Base-by-base conservation (phyloP, 2,888 invertebrate species). In the Drosophila aldrichi region DNA sequence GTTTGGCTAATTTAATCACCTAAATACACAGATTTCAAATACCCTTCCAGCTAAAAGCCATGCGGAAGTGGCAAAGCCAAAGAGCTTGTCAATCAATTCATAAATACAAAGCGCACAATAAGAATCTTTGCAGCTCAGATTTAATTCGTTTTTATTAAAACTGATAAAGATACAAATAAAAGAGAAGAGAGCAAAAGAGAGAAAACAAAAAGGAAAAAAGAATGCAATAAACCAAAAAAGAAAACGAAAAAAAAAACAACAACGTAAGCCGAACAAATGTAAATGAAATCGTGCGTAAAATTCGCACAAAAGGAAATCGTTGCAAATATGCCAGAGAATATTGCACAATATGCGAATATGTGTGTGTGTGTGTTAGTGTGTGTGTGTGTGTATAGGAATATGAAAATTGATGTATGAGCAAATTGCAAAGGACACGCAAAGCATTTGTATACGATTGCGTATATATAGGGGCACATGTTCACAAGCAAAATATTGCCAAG, bases 221-320 rank as follows among this genome's bases (percentile, higher is more conserved):
- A 32, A 48, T 48, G 48, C 29, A 48, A 29, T n/a, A 48, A 48
- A n/a, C 29, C 16, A 25, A 16, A 56, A 20, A 32, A 32, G 38
- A n/a, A 54, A 4, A 40, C 29, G 25, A 44, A 58, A 48, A 60
- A 66, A 63, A 22, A 22, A 22, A 22, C 20, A 22, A 22, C 57
- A 70, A 64, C 66, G 68, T 79, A 84, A 84, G 83, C 77, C 81
- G 59, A 74, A 78, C 78, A 79, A 85, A 85, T 75, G 81, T 83
- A 85, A 79, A 85, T 83, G 82, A 88, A 86, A 86, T 86, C 86
- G 86, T 86, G 86, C 86, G 86, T 86, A 83, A 85, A 81, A 83
- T 78, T 79, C 77, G 76, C 79, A 85, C 79, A 86, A 88, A 85
- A 75, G 81, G 48, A 82, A 79, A 76, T 81, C 69, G 65, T 70